These are phyloP conservation scores for Drosophila jambulina DNA, from an alignment of 1,140 invertebrate genomes.

Conservation along the genomic window DNA sequence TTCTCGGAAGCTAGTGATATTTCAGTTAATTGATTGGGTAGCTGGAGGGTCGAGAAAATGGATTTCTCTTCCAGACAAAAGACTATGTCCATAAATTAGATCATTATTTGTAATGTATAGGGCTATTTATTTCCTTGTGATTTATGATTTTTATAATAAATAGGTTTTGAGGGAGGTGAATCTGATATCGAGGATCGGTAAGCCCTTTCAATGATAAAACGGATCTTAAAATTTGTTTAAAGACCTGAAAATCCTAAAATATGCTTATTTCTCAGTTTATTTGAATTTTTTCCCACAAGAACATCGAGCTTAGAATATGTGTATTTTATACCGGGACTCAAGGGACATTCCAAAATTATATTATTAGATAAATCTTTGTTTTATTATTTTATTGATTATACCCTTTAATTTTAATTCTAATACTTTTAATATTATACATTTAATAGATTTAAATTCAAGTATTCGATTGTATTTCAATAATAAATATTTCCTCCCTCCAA, in stretches of 20 bases:
- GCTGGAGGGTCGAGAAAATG: background rate
- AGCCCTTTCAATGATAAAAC: background rate
- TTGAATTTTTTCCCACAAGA: no score
- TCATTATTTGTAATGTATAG: background rate
- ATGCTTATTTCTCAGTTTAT: no score
- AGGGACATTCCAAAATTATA: no score
- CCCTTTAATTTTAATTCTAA: background rate
- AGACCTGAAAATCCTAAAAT: background rate
- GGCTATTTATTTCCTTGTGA: background rate
- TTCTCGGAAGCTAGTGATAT: constrained; percentile 13
- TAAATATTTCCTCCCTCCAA: no score
- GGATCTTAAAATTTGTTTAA: background rate
- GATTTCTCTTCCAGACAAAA: background rate
- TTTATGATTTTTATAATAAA: background rate
- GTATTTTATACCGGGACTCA: no score
- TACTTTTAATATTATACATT: background rate
- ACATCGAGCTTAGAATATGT: no score
- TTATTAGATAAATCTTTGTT: no score
- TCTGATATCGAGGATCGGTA: background rate
- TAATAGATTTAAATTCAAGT: background rate
- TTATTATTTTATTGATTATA: background rate
- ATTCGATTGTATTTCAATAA: background rate
- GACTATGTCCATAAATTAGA: background rate
- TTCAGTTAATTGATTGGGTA: constrained; percentile 49
- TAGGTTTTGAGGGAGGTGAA: no score